Evolutionary conservation across 1,140 invertebrate species (phyloP), one percentile per base, ranked within the genome.

Genomic region (Hesperophylax magnus): DNA sequence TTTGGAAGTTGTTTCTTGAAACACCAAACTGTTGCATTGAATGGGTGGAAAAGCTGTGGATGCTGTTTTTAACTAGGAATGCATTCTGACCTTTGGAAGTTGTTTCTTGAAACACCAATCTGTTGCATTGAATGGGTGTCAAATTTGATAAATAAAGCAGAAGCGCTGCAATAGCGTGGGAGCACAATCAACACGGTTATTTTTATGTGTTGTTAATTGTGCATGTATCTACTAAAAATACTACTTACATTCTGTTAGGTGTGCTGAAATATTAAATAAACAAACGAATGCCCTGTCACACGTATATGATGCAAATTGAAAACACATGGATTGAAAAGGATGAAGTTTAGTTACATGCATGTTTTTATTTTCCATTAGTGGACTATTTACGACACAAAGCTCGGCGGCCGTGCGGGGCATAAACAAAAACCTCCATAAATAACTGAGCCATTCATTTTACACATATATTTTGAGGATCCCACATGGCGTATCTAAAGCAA

Each of bases 391-490:
- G 72, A 75, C 27, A 75, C 52, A 75, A 75, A 60, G 52, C 18
- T n/a, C 22, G 22, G 53, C 17, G 24, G n/a, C 47, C 39, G 20
- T 24, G 67, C 31, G 52, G 22, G 72, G 72, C 56, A 56, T 56
- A 75, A 75, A 75, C 72, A 75, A 75, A 75, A 75, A 75, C 72
- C 72, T 75, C 56, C 72, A 75, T 75, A 75, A 75, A 75, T 58
- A 58, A 24, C 53, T 8, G 56, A 27, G 24, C 56, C 72, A 77
- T 63, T 77, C 76, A 47, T 15, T 52, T 63, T 53, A 22, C 31
- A 63, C 60, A 17, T 76, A 60, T 18, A 31, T 22, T 63, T 77
- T 47, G 31, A 3, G 58, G 76, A 77, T 34, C 56, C 60, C 76
- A 77, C 76, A 77, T 52, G 60, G 76, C 76, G 76, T 65, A 77